These are phyloP conservation scores for Anthonomus grandis DNA, from an alignment of 1,140 invertebrate genomes.

Conservation along the genomic window DNA sequence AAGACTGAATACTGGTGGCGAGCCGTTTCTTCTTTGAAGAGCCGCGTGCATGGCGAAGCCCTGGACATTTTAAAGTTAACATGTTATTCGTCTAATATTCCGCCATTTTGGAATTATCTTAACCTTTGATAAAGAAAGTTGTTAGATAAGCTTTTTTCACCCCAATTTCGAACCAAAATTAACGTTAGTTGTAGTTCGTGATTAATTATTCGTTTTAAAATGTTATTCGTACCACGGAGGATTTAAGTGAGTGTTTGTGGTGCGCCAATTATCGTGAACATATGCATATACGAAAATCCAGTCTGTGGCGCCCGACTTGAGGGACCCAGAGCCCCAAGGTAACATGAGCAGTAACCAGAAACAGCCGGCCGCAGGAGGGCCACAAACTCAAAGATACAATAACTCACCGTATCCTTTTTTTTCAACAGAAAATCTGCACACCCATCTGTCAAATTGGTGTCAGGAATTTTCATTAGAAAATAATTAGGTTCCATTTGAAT, in stretches of 20 bases:
- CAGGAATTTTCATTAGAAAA: conserved; percentile 30
- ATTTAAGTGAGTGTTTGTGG: conserved; percentile 35
- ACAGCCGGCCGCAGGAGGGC: conserved; percentile 43
- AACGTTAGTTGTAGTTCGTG: conserved; percentile 20
- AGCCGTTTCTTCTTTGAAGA: conserved; percentile 13
- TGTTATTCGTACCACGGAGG: conserved; percentile 20
- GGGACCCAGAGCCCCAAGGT: conserved; percentile 38
- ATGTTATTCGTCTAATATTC: conserved; percentile 48
- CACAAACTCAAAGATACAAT: conserved; percentile 39
- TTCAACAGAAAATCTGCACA: conserved; percentile 27
- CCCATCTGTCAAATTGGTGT: conserved; percentile 41
- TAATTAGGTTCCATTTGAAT: too few species aligned
- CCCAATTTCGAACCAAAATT: conserved; percentile 5
- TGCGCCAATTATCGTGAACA: conserved; percentile 38
- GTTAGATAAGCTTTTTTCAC: conserved; percentile 33
- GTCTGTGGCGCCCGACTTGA: conserved; percentile 44
- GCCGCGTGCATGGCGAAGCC: conserved; percentile 4
- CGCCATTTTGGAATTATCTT: conserved; percentile 49
- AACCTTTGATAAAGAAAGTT: conserved; percentile 46
- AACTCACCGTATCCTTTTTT: conserved; percentile 46
- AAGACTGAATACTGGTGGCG: conserved; percentile 38
- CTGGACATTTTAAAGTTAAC: conserved; percentile 27
- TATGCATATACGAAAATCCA: conserved; percentile 42
- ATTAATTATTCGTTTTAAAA: conserved; percentile 15
- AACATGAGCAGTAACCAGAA: conserved; percentile 48